Evolutionary conservation across 2,797 vertebrate species (phyloP).

Genomic region (Xenops minutus): DNA sequence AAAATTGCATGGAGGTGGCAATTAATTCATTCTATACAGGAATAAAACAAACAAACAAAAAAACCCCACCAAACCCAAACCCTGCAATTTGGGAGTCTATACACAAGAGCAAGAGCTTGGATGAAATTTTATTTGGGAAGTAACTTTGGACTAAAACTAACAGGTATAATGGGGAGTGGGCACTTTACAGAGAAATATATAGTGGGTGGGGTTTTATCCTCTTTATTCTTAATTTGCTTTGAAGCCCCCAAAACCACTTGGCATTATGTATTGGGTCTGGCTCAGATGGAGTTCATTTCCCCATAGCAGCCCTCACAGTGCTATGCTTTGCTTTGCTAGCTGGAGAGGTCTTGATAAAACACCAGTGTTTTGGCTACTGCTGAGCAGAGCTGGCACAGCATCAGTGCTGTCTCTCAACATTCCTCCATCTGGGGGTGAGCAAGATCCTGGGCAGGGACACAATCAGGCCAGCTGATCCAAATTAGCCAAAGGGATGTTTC

Average conservation of each 20-base stretch:
- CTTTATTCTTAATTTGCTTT: neutral
- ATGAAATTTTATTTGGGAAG: neutral
- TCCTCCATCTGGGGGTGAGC: neutral
- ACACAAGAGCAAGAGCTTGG: neutral
- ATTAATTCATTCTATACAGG: neutral
- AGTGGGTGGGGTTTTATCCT: neutral
- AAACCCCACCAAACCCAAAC: neutral
- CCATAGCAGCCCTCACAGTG: neutral
- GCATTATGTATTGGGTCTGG: neutral
- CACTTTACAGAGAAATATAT: neutral
- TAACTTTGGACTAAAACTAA: neutral
- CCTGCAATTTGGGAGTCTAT: neutral
- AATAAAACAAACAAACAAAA: neutral
- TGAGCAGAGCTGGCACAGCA: neutral
- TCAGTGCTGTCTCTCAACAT: neutral
- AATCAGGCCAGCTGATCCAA: neutral
- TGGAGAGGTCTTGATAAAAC: neutral
- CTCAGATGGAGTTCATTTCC: neutral
- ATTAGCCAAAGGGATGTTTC: neutral
- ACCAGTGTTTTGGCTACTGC: neutral
- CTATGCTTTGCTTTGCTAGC: neutral
- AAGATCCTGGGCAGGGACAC: neutral
- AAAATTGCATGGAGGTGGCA: neutral
- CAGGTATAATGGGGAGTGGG: neutral
- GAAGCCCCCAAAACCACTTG: neutral